phyloP scores from a whole-genome alignment of 2,797 vertebrate genomes.

The Aeoliscus strigatus region DNA sequence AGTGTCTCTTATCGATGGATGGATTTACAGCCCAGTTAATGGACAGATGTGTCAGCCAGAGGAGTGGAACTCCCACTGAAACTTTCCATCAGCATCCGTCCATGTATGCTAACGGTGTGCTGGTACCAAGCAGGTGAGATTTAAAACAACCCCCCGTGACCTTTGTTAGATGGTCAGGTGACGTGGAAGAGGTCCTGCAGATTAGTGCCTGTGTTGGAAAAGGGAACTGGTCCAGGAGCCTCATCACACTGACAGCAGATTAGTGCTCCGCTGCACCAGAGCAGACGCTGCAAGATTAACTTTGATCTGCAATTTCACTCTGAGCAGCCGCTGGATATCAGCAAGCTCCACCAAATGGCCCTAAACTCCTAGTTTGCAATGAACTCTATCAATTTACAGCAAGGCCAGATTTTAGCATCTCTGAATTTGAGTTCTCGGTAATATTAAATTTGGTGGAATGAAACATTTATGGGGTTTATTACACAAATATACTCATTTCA shows the following conservation, averaged over 20 bases:
- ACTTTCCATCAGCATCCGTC: conserved; percentile 1
- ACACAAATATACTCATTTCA: too few species aligned
- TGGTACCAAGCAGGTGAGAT: conserved; percentile 18
- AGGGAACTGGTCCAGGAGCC: conserved; percentile 66
- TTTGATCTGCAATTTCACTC: conserved; percentile 72
- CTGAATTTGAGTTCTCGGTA: conserved; percentile 3
- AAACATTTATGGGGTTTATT: conserved; percentile 1
- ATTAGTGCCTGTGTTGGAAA: conserved; percentile 53
- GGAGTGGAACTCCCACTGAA: conserved; percentile 1
- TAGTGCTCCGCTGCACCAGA: conserved; percentile 59
- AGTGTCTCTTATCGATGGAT: too few species aligned
- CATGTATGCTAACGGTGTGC: conserved; percentile 7
- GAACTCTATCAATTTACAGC: conserved; percentile 21
- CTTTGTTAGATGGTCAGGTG: conserved; percentile 44
- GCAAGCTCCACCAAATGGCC: conserved; percentile 59
- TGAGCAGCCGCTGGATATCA: conserved; percentile 69
- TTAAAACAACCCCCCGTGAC: conserved; percentile 42
- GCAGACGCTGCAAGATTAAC: conserved; percentile 73
- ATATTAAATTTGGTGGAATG: not conserved
- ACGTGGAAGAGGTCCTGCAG: conserved; percentile 43
- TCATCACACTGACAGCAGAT: conserved; percentile 75
- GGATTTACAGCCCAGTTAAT: too few species aligned
- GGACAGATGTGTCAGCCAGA: too few species aligned
- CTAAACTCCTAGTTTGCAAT: conserved; percentile 52
- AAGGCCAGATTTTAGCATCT: conserved; percentile 1